Evolutionary conservation across 2,888 invertebrate species (phyloP).

Genomic region (Panopea generosa): DNA sequence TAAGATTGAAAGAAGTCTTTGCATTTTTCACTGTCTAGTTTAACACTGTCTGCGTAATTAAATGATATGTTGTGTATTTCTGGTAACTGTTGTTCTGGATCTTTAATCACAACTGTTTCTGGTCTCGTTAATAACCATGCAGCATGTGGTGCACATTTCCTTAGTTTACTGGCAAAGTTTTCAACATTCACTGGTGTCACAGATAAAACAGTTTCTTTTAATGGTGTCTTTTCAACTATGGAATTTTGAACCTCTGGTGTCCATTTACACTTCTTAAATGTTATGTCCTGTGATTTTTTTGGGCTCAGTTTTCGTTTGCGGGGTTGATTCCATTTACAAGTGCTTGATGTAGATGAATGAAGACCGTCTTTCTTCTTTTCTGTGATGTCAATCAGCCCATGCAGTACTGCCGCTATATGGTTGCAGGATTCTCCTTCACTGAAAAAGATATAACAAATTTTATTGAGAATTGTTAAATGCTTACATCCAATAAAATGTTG

Average conservation of each 20-base stretch:
- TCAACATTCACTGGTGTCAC: no score
- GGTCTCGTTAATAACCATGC: neutral
- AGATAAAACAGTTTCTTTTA: no score
- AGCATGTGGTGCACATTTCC: slow-evolving; percentile 5
- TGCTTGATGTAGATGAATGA: slow-evolving; percentile 19
- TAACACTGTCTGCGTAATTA: neutral
- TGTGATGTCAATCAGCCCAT: slow-evolving; percentile 35
- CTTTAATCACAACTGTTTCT: no score
- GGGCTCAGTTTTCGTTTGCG: slow-evolving; percentile 30
- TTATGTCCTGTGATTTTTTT: slow-evolving; percentile 2
- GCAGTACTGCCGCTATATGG: slow-evolving; percentile 36
- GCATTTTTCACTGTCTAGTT: neutral
- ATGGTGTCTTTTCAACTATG: no score
- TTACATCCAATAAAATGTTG: no score
- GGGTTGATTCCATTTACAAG: slow-evolving; percentile 38
- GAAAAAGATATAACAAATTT: slow-evolving; percentile 6
- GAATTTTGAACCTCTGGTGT: neutral
- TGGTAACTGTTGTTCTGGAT: no score
- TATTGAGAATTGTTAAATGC: no score
- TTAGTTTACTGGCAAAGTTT: slow-evolving; percentile 4
- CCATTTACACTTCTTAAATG: slow-evolving; percentile 14
- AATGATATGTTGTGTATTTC: no score
- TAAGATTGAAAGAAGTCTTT: no score
- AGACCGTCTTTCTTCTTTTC: slow-evolving; percentile 30
- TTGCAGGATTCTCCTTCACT: slow-evolving; percentile 30